phyloP scores from a whole-genome alignment of 2,888 invertebrate genomes.

The Agriopis aurantiaria region DNA sequence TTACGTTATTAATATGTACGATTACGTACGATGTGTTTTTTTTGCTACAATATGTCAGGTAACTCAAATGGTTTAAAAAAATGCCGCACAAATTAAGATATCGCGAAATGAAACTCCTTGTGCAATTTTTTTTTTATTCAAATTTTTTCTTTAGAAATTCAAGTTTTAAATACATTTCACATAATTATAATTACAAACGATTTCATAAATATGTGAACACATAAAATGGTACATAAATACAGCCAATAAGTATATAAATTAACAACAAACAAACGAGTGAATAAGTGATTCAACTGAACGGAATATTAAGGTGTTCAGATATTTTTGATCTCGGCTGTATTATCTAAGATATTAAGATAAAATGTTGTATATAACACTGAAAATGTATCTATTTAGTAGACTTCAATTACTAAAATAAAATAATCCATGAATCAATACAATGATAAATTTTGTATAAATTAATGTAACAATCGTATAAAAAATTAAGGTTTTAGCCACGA shows the following conservation, averaged over 20 bases:
- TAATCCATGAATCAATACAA: conserved; percentile 22
- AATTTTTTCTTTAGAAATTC: not conserved
- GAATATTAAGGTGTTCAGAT: conserved; percentile 22
- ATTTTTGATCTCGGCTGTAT: conserved; percentile 34
- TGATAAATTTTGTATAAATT: conserved; percentile 15
- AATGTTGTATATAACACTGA: conserved; percentile 25
- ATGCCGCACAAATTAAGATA: conserved; percentile 4
- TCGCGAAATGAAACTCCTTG: not conserved
- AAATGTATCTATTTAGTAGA: conserved; percentile 24
- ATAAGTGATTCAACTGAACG: conserved; percentile 8
- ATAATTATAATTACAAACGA: conserved; percentile 16
- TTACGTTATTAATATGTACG: too few relatives aligned
- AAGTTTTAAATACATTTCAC: not conserved
- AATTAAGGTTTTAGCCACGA: not conserved
- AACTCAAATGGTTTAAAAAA: not conserved
- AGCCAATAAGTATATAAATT: not conserved
- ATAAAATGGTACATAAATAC: not conserved
- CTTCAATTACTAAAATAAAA: conserved; percentile 7
- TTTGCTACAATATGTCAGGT: conserved; percentile 1
- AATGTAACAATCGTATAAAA: conserved; percentile 19
- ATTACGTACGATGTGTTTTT: not conserved
- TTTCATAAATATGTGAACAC: conserved; percentile 33
- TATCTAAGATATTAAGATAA: conserved; percentile 20
- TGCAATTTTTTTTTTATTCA: not conserved
- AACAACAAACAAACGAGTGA: not conserved